Percentiles rank a stretch among this genome's conserved stretches.
Evolutionary conservation across 1,140 invertebrate genomes (phyloP).

Genomic region (Temnothorax nylanderi): DNA sequence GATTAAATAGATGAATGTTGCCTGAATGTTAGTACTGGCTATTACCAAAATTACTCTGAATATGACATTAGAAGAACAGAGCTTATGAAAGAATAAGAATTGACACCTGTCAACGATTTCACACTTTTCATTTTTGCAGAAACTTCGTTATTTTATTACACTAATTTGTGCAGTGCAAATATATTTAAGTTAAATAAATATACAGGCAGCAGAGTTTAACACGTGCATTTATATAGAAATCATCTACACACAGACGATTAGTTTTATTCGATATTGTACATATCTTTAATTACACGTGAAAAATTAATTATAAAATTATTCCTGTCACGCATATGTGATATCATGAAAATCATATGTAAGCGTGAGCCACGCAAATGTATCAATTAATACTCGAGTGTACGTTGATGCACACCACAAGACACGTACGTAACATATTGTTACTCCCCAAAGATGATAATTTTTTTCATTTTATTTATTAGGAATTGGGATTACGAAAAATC

Average conservation of each 20-base stretch:
- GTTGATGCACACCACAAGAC: background rate
- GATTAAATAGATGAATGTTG: background rate
- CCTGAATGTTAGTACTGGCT: background rate
- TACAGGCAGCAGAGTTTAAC: background rate
- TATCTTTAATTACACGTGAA: background rate
- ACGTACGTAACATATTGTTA: background rate
- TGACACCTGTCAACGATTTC: background rate
- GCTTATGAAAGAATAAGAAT: background rate
- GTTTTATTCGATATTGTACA: background rate
- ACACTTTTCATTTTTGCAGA: background rate
- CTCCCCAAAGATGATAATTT: background rate
- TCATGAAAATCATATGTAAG: conserved; percentile 1
- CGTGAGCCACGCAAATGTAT: background rate
- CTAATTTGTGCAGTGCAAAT: background rate
- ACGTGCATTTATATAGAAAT: background rate
- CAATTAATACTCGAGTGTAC: conserved; percentile 20
- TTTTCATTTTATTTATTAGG: conserved; percentile 26
- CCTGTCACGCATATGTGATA: background rate
- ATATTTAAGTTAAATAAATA: background rate
- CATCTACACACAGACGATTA: background rate
- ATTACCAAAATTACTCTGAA: background rate
- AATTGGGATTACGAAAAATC: conserved; percentile 56
- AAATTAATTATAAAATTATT: conserved; percentile 12
- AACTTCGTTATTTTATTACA: background rate
- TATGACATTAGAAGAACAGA: background rate